A percentile compares a stretch with the other conserved stretches of the same genome.
These are phyloP conservation scores for Nomada goodeniana DNA, from an alignment of 2,888 invertebrate species.

Conservation along the genomic window DNA sequence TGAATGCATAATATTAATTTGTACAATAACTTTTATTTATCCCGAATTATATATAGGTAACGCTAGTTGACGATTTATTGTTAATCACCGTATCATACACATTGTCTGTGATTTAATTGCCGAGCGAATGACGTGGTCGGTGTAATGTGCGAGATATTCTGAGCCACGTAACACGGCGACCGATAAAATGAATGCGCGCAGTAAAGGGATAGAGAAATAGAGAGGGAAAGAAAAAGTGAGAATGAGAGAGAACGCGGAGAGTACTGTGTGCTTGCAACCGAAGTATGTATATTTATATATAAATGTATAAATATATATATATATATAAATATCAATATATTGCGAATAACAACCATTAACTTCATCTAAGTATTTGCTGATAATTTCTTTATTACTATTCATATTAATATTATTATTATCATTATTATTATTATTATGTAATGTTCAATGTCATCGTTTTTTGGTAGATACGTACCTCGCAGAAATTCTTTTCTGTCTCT, in stretches of 20 bases:
- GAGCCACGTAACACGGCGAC: conserved; percentile 59
- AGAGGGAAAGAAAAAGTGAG: neutral
- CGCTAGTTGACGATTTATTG: conserved; percentile 67
- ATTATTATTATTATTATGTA: conserved; percentile 24
- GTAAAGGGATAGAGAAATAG: neutral
- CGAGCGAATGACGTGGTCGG: conserved; percentile 68
- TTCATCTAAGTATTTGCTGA: conserved; percentile 53
- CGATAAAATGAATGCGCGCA: conserved; percentile 49
- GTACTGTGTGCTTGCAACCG: conserved; percentile 34
- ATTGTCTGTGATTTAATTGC: conserved; percentile 81
- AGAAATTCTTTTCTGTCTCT: conserved; percentile 49
- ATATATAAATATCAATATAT: conserved; percentile 22
- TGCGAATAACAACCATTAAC: conserved; percentile 44
- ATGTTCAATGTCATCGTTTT: conserved; percentile 47
- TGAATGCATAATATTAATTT: conserved; percentile 78
- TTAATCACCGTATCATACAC: conserved; percentile 71
- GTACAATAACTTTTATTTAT: conserved; percentile 77
- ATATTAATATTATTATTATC: conserved; percentile 28
- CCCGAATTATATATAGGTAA: conserved; percentile 70
- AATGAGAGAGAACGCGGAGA: conserved; percentile 30
- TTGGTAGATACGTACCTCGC: conserved; percentile 54
- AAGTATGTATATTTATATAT: conserved; percentile 8
- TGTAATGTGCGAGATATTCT: conserved; percentile 56
- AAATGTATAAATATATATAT: conserved; percentile 16
- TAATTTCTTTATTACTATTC: conserved; percentile 44